Conservation (phyloP, 2,113 vertebrate species). For the Nematolebias whitei region DNA sequence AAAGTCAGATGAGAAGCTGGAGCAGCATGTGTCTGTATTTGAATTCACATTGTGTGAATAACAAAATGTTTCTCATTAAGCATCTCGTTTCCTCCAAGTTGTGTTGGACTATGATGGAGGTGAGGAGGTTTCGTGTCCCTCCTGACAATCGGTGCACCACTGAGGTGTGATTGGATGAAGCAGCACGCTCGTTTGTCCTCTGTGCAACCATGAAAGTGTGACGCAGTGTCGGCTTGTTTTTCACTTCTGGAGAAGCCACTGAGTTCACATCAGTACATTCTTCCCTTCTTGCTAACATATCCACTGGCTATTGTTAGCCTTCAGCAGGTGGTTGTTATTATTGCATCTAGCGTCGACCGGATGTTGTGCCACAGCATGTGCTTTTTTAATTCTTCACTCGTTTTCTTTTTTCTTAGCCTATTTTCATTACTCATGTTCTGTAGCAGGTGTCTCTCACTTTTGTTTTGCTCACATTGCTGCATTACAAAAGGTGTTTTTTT, state of each 20-base stretch:
- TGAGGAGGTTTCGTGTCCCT: slow-evolving; percentile 24
- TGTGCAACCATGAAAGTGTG: slow-evolving; percentile 39
- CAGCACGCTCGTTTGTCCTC: slow-evolving; percentile 21
- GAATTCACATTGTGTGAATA: slow-evolving; percentile 3
- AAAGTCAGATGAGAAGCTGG: not conserved
- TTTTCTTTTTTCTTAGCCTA: slow-evolving; percentile 66
- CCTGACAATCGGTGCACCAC: slow-evolving; percentile 16
- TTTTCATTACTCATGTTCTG: slow-evolving; percentile 42
- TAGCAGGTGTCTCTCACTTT: slow-evolving; percentile 58
- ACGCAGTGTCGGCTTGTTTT: slow-evolving; percentile 11
- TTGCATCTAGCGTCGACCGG: slow-evolving; percentile 48
- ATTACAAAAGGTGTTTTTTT: slow-evolving; percentile 50
- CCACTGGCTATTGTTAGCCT: slow-evolving; percentile 56
- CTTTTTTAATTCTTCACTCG: slow-evolving; percentile 59
- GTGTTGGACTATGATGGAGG: slow-evolving; percentile 26
- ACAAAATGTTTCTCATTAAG: slow-evolving; percentile 30
- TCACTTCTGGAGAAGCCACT: slow-evolving; percentile 25
- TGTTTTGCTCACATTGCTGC: slow-evolving; percentile 47
- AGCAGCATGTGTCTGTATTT: not conserved
- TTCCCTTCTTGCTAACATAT: slow-evolving; percentile 20
- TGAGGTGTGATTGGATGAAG: slow-evolving; percentile 25
- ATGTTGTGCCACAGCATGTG: slow-evolving; percentile 76
- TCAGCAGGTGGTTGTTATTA: slow-evolving; percentile 70
- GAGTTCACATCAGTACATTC: slow-evolving; percentile 34
- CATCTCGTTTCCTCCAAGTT: too few relatives aligned